Conservation (phyloP, 2,113 vertebrate species). For the Glaucomys volans region DNA sequence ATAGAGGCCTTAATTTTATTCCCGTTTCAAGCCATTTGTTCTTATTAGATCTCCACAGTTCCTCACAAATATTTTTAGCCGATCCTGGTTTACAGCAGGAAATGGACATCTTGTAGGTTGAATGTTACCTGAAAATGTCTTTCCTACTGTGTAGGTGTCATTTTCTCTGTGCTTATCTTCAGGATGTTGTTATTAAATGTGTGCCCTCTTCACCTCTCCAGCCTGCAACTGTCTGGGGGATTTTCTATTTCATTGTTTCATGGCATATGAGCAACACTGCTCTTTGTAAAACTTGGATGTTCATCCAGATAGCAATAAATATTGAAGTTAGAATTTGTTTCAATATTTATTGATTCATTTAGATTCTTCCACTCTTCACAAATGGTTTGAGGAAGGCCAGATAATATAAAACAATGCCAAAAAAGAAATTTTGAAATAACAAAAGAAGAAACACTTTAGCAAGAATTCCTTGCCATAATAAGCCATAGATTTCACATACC, state of each 20-base stretch:
- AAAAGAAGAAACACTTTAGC: slow-evolving; percentile 41
- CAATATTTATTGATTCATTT: slow-evolving; percentile 56
- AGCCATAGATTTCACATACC: slow-evolving; percentile 31
- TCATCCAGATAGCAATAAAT: slow-evolving; percentile 56
- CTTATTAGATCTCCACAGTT: slow-evolving; percentile 22
- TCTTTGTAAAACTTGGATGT: slow-evolving; percentile 33
- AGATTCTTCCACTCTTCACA: slow-evolving; percentile 43
- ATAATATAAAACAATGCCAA: slow-evolving; percentile 40
- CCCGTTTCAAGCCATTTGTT: slow-evolving; percentile 57
- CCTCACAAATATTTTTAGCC: slow-evolving; percentile 66
- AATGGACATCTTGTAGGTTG: slow-evolving; percentile 63
- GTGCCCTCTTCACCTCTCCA: background rate
- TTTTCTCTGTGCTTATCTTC: slow-evolving; percentile 37
- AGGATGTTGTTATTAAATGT: slow-evolving; percentile 57
- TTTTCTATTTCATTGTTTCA: slow-evolving; percentile 40
- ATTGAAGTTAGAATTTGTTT: slow-evolving; percentile 46
- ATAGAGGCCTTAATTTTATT: slow-evolving; percentile 1
- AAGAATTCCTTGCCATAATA: slow-evolving; percentile 44
- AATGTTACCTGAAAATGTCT: slow-evolving; percentile 56
- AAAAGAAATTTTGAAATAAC: slow-evolving; percentile 31
- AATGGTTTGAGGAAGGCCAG: slow-evolving; percentile 19
- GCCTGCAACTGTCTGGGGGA: background rate
- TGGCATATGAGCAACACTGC: slow-evolving; percentile 11
- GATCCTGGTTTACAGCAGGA: slow-evolving; percentile 56
- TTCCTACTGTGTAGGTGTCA: slow-evolving; percentile 47